Evolutionary conservation across 1,140 invertebrate genomes (phyloP), one percentile per base, ranked within the genome.

Genomic region (Eurosta solidaginis): DNA sequence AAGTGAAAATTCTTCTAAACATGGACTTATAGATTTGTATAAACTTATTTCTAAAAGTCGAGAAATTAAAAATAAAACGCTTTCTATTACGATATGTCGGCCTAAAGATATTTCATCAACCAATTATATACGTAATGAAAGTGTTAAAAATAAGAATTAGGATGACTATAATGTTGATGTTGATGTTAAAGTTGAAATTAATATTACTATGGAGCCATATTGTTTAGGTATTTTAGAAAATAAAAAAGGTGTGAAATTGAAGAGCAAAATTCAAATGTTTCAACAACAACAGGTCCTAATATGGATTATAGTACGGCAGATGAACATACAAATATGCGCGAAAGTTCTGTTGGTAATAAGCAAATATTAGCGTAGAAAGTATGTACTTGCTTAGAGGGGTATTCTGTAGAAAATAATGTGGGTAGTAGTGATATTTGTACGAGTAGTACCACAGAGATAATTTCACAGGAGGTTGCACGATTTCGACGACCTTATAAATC

Each of bases 61-160:
- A 54, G 17, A 29, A 29, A 33, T 3, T 17, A 59, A 59, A 59
- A 59, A 33, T 25, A 27, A 59, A 59, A n/a, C 59, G 59, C 6
- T 29, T 68, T 17, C 59, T 40, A 68, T 3, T 40, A 40, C 7
- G 1, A 42, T 22, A 20, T 10, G 33, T 68, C 33, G 59, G 33
- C 59, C 59, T 40, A 68, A 68, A 68, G 59, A 68, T 68, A 68
- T 68, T 68, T 68, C 59, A 68, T 68, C 59, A 68, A 68, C 59
- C 59, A 68, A 68, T 68, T 40, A 68, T 42, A 10, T 42, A 68
- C 12, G 59, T 22, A 68, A 68, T 22, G 12, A 10, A 68, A 68
- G 14, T 68, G 33, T 68, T 40, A 33, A 68, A 3, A 20, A 20
- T 68, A 68, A 12, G 1, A 5, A 63, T 63, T 4, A 33, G 9